These are phyloP conservation scores for Platyscapa corneri DNA, from an alignment of 1,140 invertebrate genomes.

Conservation along the genomic window DNA sequence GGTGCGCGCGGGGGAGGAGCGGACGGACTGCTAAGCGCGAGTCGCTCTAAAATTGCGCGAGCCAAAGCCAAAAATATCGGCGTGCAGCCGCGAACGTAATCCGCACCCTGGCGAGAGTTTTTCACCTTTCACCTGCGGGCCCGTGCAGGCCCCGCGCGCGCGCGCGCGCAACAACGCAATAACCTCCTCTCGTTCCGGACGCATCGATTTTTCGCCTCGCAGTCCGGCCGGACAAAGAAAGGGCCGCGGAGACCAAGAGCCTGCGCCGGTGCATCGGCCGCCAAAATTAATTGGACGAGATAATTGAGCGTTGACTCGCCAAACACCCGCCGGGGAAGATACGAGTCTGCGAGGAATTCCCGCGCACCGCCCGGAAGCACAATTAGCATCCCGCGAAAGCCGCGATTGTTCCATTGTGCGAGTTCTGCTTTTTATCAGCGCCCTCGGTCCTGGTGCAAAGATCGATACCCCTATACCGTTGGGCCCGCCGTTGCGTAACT, in stretches of 20 bases:
- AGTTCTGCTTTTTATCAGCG: neutral
- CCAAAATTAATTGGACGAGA: slow-evolving; percentile 39
- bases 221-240: slow-evolving; percentile 33
- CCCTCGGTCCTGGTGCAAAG: too few relatives aligned
- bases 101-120: neutral
- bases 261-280: slow-evolving; percentile 15
- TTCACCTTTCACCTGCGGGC: slow-evolving; percentile 43
- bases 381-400: slow-evolving; percentile 3
- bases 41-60: slow-evolving; percentile 29
- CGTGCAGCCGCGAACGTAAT: neutral
- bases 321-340: neutral
- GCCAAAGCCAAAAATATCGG: slow-evolving; percentile 16
- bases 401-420: slow-evolving; percentile 32
- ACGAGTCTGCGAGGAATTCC: neutral
- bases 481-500: too few relatives aligned
- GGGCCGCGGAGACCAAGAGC: too few relatives aligned
- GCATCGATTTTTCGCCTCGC: slow-evolving; percentile 52
- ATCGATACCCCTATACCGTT: too few relatives aligned
- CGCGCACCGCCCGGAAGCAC: neutral
- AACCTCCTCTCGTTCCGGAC: slow-evolving; percentile 51
- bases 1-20: neutral
- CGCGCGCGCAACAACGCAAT: slow-evolving; percentile 3
- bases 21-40: neutral
- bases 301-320: slow-evolving; percentile 3
- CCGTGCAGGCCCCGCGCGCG: too few relatives aligned